These are phyloP conservation scores for Bibio marci DNA, from an alignment of 2,888 invertebrate species.

Conservation along the genomic window DNA sequence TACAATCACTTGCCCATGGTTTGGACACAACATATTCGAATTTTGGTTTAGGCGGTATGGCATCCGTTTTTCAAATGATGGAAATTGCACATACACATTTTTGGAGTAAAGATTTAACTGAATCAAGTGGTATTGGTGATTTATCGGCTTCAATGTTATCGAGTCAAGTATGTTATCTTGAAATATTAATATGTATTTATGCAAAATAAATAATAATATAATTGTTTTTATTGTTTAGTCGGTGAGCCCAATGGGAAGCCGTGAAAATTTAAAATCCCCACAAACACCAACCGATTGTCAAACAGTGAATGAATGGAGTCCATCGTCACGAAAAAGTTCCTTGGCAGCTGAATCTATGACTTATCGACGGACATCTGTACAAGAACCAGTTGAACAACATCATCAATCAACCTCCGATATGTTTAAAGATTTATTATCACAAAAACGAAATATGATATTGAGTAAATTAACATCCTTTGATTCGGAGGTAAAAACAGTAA, in stretches of 20 bases:
- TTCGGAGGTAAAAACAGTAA: constrained; percentile 84
- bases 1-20: constrained; percentile 79
- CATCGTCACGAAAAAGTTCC: constrained; percentile 20
- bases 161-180: constrained; percentile 23
- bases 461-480: constrained; percentile 80
- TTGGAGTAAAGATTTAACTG: constrained; percentile 73
- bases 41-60: constrained; percentile 93
- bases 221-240: constrained; percentile 23
- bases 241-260: constrained; percentile 49
- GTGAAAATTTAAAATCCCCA: constrained; percentile 48
- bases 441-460: constrained; percentile 73
- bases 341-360: constrained; percentile 18
- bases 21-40: constrained; percentile 83
- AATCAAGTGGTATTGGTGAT: constrained; percentile 31
- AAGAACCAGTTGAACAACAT: constrained; percentile 44
- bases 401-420: constrained; percentile 75
- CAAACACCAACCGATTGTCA: constrained; percentile 37
- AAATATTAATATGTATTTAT: not conserved
- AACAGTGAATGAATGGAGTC: constrained; percentile 33
- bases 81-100: constrained; percentile 99
- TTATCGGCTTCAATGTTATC: constrained; percentile 25
- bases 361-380: constrained; percentile 42
- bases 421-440: constrained; percentile 84
- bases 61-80: constrained; percentile 88
- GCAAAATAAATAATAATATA: not conserved